Evolutionary conservation across 1,140 invertebrate species (phyloP), one percentile per base, ranked within the genome.

Genomic region (Centruroides vittatus): DNA sequence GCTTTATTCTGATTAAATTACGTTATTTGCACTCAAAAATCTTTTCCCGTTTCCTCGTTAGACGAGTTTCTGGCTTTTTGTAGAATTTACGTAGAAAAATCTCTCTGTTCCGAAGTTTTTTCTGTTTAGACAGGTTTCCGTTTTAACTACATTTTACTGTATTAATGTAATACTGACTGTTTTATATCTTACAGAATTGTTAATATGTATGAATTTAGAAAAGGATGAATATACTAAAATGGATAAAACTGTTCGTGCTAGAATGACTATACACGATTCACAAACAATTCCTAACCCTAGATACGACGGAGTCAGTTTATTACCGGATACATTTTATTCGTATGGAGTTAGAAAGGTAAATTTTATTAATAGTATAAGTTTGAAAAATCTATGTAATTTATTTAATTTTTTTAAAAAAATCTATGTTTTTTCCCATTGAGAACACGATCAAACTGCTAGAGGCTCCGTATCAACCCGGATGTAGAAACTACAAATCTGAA

Each of bases 221-320:
- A 11, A n/a, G 3, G 5, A 60, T 1, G 55, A 57, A 13, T 60
- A 63, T 58, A 60, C 57, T 12, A 47, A 49, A 0, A 60, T 63
- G 41, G 59, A 60, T 57, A 58, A 58, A 5, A 49, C 57, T 0
- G 55, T 60, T 3, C 35, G 55, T 23, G 62, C 62, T 0, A 12
- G 58, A 35, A 54, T 63, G 58, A 63, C 62, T 8, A 63, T 63
- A 11, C 62, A 63, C 13, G 52, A 47, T 11, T 36, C 62, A 5
- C 49, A 63, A 7, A 57, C 54, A 4, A 60, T 63, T 10, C 62
- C 62, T 5, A 60, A 63, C 48, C 62, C 62, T 11, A 55, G 57
- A 34, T 63, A 63, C 41, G 62, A 63, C 34, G 62, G 58, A 4
- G 62, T 63, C 11, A 63, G 58, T 23, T 35, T 63, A n/a, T 58